phyloP scores from a whole-genome alignment of 2,113 vertebrate species.

The Pituophis catenifer region DNA sequence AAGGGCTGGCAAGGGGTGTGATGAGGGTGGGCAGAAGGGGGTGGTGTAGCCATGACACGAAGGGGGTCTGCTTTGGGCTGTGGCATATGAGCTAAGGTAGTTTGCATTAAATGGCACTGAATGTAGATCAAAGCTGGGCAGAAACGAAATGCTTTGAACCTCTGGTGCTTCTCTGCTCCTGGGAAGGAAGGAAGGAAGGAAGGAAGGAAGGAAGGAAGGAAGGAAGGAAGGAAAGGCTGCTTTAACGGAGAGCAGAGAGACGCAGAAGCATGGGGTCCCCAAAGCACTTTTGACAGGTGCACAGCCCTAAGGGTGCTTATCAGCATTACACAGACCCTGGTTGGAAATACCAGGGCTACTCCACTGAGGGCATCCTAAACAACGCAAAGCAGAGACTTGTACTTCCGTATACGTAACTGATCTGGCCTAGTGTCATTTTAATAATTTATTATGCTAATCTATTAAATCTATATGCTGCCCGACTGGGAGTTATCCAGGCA shows the following conservation, averaged over 20 bases:
- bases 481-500: neutral
- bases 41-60: rapidly evolving
- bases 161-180: neutral
- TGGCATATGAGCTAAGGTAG: neutral
- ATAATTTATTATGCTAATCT: neutral
- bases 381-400: neutral
- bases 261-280: neutral
- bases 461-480: neutral
- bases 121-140: neutral
- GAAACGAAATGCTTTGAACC: neutral
- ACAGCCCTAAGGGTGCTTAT: neutral
- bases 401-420: neutral
- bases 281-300: neutral
- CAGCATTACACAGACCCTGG: neutral
- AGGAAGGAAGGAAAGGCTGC: neutral
- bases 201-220: neutral
- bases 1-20: neutral
- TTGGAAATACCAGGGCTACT: neutral
- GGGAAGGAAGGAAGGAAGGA: neutral
- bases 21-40: neutral
- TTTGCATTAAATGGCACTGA: neutral
- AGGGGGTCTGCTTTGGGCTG: too few relatives aligned
- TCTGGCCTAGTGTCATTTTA: neutral
- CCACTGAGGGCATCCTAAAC: neutral
- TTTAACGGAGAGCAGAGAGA: neutral